Evolutionary conservation across 2,113 vertebrate species (phyloP).

Genomic region (Prionailurus bengalensis): DNA sequence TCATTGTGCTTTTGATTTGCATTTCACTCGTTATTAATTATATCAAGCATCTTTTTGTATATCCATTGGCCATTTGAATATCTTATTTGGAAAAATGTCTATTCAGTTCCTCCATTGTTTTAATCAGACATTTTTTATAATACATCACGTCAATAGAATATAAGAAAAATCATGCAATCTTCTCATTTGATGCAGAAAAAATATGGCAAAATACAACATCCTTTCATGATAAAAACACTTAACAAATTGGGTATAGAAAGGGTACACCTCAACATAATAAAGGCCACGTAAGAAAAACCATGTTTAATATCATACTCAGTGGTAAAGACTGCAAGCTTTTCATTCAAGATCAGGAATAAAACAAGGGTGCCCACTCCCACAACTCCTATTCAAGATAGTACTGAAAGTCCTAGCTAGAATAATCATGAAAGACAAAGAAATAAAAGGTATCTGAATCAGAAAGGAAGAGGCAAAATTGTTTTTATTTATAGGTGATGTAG

Average conservation of each 20-base stretch:
- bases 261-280: neutral
- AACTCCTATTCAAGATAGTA: neutral
- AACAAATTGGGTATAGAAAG: neutral
- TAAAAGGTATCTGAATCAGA: neutral
- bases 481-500: neutral
- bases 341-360: neutral
- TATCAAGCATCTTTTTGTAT: neutral
- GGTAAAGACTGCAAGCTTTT: neutral
- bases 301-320: neutral
- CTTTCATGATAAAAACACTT: neutral
- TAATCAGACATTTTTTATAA: neutral
- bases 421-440: neutral
- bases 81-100: neutral
- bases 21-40: neutral
- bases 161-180: constrained; percentile 14
- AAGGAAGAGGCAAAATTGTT: neutral
- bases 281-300: neutral
- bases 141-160: neutral
- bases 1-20: neutral
- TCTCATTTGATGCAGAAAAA: neutral
- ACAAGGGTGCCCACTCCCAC: neutral
- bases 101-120: neutral
- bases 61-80: neutral
- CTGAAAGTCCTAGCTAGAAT: neutral
- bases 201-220: neutral